These are phyloP conservation scores for Troilus luridus DNA, from an alignment of 2,888 invertebrate genomes.

Conservation along the genomic window DNA sequence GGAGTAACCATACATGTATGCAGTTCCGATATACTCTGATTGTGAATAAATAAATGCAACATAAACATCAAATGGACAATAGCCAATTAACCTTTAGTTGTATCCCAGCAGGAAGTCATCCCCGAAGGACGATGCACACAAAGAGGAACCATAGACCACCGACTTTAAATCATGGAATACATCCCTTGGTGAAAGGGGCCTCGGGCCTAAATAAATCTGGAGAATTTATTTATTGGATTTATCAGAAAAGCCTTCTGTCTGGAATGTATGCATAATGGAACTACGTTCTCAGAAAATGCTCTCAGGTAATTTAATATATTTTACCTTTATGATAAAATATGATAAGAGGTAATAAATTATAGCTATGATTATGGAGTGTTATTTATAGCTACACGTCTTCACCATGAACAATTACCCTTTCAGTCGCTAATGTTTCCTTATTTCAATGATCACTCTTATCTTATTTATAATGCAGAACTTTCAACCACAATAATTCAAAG, in stretches of 20 bases:
- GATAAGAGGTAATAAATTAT: neutral
- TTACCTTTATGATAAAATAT: neutral
- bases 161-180: neutral
- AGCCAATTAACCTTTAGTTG: neutral
- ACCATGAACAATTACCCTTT: slow-evolving; percentile 2
- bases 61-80: neutral
- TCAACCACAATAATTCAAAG: neutral
- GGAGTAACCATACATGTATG: too few species aligned
- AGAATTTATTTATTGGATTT: slow-evolving; percentile 21
- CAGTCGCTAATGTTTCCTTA: neutral
- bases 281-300: neutral
- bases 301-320: slow-evolving; percentile 9
- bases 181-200: neutral
- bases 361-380: neutral
- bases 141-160: slow-evolving; percentile 9
- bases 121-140: neutral
- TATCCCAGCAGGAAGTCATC: neutral
- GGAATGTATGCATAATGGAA: neutral
- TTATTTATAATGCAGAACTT: neutral
- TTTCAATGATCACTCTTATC: neutral
- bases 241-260: neutral
- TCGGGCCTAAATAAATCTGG: neutral
- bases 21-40: neutral
- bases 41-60: neutral
- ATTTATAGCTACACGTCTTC: neutral